These are phyloP conservation scores for Cygnus olor DNA, from an alignment of 2,797 vertebrate species.

Conservation along the genomic window DNA sequence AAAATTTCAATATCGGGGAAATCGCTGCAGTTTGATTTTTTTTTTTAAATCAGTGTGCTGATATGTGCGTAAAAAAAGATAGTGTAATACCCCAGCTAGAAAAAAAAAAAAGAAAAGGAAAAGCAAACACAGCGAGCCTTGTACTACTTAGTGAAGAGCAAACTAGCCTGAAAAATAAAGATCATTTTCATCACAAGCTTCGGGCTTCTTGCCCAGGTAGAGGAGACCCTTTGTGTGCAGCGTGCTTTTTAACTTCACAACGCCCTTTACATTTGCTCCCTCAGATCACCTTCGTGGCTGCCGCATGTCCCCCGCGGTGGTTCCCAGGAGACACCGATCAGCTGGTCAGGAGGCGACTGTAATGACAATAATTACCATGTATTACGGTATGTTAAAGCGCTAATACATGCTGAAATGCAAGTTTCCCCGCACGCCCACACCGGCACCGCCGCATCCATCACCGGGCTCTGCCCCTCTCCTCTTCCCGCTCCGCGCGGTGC, in stretches of 20 bases:
- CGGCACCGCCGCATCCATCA: not conserved
- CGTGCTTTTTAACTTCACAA: not conserved
- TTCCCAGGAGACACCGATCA: slow-evolving; percentile 14
- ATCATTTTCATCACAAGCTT: not conserved
- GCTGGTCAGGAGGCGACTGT: not conserved
- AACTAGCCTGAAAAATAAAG: not conserved
- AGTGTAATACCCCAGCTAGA: not conserved
- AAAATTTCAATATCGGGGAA: slow-evolving; percentile 28
- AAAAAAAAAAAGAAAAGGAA: not conserved
- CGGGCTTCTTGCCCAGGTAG: not conserved
- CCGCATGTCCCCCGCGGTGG: not conserved
- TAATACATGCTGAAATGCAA: not conserved
- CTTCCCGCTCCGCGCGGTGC: fast-evolving
- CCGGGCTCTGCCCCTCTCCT: not conserved
- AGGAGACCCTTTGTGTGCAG: slow-evolving; percentile 38
- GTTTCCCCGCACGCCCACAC: not conserved
- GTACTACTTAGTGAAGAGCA: not conserved
- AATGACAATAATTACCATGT: slow-evolving; percentile 4
- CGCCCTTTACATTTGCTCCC: not conserved
- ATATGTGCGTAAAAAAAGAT: slow-evolving; percentile 13
- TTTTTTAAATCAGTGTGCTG: not conserved
- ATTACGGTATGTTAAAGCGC: not conserved
- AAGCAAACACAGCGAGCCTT: not conserved
- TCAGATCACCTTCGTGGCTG: not conserved
- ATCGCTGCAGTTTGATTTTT: not conserved